A percentile compares a stretch with the other conserved stretches of the same genome.
These are phyloP conservation scores for Aelia acuminata DNA, from an alignment of 2,888 invertebrate genomes.

Conservation along the genomic window DNA sequence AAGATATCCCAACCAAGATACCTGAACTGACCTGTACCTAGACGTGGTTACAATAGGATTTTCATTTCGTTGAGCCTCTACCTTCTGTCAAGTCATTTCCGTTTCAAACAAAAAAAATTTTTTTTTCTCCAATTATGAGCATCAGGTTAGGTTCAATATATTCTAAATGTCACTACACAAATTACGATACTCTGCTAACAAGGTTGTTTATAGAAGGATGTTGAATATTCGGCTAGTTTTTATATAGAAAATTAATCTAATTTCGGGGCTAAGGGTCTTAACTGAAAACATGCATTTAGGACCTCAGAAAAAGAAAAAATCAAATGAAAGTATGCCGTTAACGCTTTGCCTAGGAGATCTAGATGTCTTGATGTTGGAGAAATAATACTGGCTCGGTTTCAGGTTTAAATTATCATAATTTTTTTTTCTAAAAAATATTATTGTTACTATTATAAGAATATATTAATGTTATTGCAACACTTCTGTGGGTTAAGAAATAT, in stretches of 20 bases:
- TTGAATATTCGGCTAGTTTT: neutral
- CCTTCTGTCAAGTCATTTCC: conserved; percentile 40
- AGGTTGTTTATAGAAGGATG: neutral
- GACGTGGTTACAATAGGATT: neutral
- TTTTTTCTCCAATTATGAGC: neutral
- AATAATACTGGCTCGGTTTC: too few relatives aligned
- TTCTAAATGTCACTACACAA: conserved; percentile 13
- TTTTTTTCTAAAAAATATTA: too few relatives aligned
- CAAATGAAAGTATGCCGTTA: too few relatives aligned
- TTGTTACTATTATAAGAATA: too few relatives aligned
- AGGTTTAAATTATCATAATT: too few relatives aligned
- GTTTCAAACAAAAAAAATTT: neutral
- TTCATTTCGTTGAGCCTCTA: neutral
- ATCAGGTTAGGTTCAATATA: neutral
- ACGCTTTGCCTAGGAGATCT: too few relatives aligned
- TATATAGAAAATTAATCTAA: neutral
- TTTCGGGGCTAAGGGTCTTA: too few relatives aligned
- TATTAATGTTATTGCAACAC: too few relatives aligned
- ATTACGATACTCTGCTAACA: neutral
- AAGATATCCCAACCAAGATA: neutral
- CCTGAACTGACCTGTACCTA: neutral
- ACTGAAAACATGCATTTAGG: too few relatives aligned
- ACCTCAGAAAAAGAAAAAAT: too few relatives aligned
- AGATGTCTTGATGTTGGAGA: too few relatives aligned
- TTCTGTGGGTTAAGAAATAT: too few relatives aligned